Base-by-base conservation (phyloP, 2,113 vertebrate species). In the Muntiacus muntjak region DNA sequence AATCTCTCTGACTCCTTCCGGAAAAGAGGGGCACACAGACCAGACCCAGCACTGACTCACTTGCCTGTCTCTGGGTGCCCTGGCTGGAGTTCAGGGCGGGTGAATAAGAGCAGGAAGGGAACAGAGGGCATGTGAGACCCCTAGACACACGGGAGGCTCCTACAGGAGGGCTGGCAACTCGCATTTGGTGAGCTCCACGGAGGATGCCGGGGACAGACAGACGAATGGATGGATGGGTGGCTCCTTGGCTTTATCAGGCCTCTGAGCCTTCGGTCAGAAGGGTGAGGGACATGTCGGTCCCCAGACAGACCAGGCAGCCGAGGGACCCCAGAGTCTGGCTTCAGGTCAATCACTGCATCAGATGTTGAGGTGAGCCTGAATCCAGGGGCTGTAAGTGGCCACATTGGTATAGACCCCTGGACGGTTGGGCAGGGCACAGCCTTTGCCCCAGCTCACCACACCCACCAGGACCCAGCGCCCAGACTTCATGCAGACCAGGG, bases 391-490 rank as follows among this genome's bases (percentile, higher is more conserved):
- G 45, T 99, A 98, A 6, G 98, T 87, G 21, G 99, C 99, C 40
- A 99, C 98, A 25, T 98, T 97, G 91, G 98, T 99, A 91, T 99
- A 99, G 81, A 99, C 99, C 0, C 99, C 99, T 0, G 99, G 99
- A 87, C 99, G 99, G 94, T 98, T 99, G 71, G 64, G 98, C 47
- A 98, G 96, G 25, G 98, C 99, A 30, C 99, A 99, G 60, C 99
- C 99, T 43, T 99, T 98, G 54, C 99, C 99, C 99, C 99, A 99
- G 93, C 99, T 99, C 98, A 99, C 99, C 87, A 99, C 97, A 0
- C 99, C 99, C 0, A 99, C 99, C 94, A 99, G 98, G 89, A 99
- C 98, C 99, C 99, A 99, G 50, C 95, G 98, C 57, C 99, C 99
- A 5, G 92, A 87, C 45, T 98, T 98, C 94, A 98, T 16, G 95